Conservation (phyloP, 1,140 invertebrate genomes). For the Heliconius melpomene region DNA sequence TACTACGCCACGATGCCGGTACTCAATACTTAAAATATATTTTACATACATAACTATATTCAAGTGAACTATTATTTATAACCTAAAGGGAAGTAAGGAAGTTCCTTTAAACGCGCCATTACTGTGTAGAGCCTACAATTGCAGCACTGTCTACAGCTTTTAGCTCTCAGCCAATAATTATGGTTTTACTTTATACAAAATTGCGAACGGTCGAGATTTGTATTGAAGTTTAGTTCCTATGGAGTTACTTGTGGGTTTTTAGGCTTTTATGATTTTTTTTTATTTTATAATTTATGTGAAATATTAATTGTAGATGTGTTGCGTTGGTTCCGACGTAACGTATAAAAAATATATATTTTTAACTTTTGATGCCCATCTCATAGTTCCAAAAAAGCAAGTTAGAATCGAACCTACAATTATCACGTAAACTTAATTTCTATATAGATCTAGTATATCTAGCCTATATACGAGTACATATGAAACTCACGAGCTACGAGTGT, state of each 20-base stretch:
- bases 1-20: too few species aligned
- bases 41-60: background rate
- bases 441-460: slow-evolving; percentile 49
- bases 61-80: slow-evolving; percentile 21
- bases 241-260: background rate
- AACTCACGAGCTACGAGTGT: background rate
- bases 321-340: too few species aligned
- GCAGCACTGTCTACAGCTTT: slow-evolving; percentile 37
- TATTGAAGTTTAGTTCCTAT: background rate
- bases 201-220: slow-evolving; percentile 18
- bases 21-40: background rate
- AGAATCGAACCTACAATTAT: background rate
- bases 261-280: background rate
- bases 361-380: too few species aligned
- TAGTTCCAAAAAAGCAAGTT: too few species aligned
- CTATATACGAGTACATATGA: slow-evolving; percentile 54
- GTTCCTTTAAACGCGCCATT: slow-evolving; percentile 35
- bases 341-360: too few species aligned
- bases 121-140: slow-evolving; percentile 35
- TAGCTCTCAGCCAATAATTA: slow-evolving; percentile 33
- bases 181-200: slow-evolving; percentile 17
- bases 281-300: background rate
- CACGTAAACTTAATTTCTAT: background rate
- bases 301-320: background rate
- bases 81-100: slow-evolving; percentile 3